Evolutionary conservation across 2,888 invertebrate species (phyloP).

Genomic region (Diarsia rubi): DNA sequence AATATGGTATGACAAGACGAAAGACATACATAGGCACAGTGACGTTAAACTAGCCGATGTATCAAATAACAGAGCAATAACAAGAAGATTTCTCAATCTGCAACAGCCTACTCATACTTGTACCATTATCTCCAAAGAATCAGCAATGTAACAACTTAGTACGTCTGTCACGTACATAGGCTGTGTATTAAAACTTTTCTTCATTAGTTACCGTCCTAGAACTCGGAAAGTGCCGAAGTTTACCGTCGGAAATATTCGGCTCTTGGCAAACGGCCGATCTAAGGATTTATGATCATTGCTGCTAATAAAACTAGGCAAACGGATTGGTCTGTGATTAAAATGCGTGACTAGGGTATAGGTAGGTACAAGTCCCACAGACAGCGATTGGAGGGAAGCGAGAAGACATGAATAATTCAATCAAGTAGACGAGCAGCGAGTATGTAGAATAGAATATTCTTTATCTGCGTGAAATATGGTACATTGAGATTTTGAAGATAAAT

Average conservation of each 20-base stretch:
- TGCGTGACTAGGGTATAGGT: neutral
- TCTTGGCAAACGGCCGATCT: conserved; percentile 19
- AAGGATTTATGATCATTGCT: conserved; percentile 44
- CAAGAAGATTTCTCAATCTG: conserved; percentile 26
- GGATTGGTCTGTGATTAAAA: conserved; percentile 23
- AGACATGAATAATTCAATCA: no score
- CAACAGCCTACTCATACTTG: conserved; percentile 21
- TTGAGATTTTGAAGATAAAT: no score
- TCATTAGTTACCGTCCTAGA: conserved; percentile 36
- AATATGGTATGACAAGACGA: neutral
- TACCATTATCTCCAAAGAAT: conserved; percentile 30
- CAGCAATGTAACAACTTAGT: conserved; percentile 37
- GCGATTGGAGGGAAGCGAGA: neutral
- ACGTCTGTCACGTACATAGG: conserved; percentile 14
- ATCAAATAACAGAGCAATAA: conserved; percentile 25
- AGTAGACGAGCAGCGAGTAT: neutral
- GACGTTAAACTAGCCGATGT: neutral
- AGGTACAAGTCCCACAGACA: neutral
- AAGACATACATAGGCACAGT: neutral
- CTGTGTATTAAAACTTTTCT: conserved; percentile 57
- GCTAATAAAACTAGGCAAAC: conserved; percentile 29
- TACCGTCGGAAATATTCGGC: conserved; percentile 27
- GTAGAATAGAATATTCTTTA: no score
- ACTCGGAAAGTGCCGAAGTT: conserved; percentile 11
- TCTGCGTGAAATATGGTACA: no score